A percentile compares a stretch with the other conserved stretches of the same genome.
phyloP scores from a whole-genome alignment of 2,113 vertebrate species.

The chimpanzee (Pan troglodytes) region NHGRI_mPanTro3-v2.1_pri NC_072410.2:87526501-87527000 shows the following conservation, averaged over 20 bases:
- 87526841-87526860: background rate
- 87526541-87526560: background rate
- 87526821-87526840: background rate
- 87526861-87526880: background rate
- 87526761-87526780: background rate
- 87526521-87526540: background rate
- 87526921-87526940: background rate
- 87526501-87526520: background rate
- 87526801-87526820: background rate
- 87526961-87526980: background rate
- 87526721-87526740: background rate
- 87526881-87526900: background rate
- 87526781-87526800: background rate
- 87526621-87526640: background rate
- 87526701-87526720: background rate
- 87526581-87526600: background rate
- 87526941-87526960: background rate
- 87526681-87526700: background rate
- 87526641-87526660: background rate
- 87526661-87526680: background rate
- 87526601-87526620: background rate
- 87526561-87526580: background rate
- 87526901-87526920: background rate
- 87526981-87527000: background rate
- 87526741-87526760: background rate